Percentiles rank a stretch among this genome's conserved stretches.
These are phyloP conservation scores for Euura saliciscinereae DNA, from an alignment of 1,140 invertebrate genomes.

Conservation along the genomic window DNA sequence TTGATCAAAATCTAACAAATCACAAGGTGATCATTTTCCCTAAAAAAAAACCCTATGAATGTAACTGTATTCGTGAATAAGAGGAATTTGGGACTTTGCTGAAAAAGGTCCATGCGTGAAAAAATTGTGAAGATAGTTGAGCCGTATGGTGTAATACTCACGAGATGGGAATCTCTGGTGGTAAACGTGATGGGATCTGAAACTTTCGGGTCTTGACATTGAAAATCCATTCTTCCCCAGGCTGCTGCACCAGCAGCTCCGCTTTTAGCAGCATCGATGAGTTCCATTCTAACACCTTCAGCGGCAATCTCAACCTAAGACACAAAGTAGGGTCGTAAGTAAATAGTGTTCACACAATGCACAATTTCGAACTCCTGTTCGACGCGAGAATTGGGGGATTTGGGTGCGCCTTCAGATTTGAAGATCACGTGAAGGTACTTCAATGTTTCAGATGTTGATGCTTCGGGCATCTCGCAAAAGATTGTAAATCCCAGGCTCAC, in stretches of 20 bases:
- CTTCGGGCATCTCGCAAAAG: conserved; percentile 18
- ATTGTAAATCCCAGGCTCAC: conserved; percentile 26
- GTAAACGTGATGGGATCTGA: conserved; percentile 92
- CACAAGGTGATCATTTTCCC: too few relatives aligned
- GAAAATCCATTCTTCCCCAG: conserved; percentile 86
- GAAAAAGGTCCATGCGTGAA: too few relatives aligned
- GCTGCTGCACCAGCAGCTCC: conserved; percentile 87
- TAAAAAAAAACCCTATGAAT: too few relatives aligned
- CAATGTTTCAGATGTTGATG: background rate
- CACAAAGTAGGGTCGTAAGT: background rate
- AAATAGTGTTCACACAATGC: too few relatives aligned
- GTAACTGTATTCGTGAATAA: too few relatives aligned
- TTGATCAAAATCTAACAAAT: too few relatives aligned
- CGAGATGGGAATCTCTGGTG: conserved; percentile 87
- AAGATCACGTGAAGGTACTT: too few relatives aligned
- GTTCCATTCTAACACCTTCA: conserved; percentile 84
- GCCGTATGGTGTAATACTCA: conserved; percentile 54
- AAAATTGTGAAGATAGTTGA: too few relatives aligned
- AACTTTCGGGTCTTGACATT: conserved; percentile 84
- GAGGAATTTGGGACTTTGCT: too few relatives aligned
- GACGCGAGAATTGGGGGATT: too few relatives aligned
- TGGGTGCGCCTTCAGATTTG: too few relatives aligned
- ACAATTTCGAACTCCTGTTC: too few relatives aligned
- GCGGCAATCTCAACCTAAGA: conserved; percentile 89
- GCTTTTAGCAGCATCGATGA: conserved; percentile 86